Evolutionary conservation across 2,888 invertebrate genomes (phyloP), one percentile per base, ranked within the genome.

Genomic region (Salpingus planirostris): DNA sequence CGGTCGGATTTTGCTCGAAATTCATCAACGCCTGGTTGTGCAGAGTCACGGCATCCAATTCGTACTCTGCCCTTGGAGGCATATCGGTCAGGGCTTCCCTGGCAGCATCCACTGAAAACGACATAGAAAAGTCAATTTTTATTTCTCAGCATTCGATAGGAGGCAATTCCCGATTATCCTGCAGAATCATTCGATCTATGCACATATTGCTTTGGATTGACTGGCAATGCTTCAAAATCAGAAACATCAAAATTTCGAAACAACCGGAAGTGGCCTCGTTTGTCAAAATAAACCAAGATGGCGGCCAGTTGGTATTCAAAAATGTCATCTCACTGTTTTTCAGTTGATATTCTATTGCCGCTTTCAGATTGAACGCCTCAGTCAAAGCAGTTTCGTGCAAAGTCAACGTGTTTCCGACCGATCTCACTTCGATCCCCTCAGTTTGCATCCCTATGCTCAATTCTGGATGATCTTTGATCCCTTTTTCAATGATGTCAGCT

Each of bases 281-380:
- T n/a, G n/a, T 21, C n/a, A n/a, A n/a, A n/a, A n/a, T n/a, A 27
- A 23, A 24, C 11, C 12, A 13, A 8, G 2, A 11, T n/a, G n/a
- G n/a, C 5, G 18, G 18, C 5, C 5, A 18, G 8, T 18, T 5
- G 5, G 8, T 18, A 18, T 18, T 18, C 5, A 5, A 18, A 18
- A n/a, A n/a, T n/a, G n/a, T 18, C 11, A 23, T 43, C 58, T 66
- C 68, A 75, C 86, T 70, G 60, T 91, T 88, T 60, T 85, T 86
- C 29, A 87, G 73, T 60, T 93, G 90, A 65, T 91, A 98, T 65
- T 97, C 96, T 50, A 98, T 92, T 3, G 97, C 97, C 6, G 97
- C 95, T 70, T 97, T 97, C 12, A 98, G 71, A 68, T 98, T 98
- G 57, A 97, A 92, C 0, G 97, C 96, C 68, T 98, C 98, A 7